phyloP scores from a whole-genome alignment of 2,888 invertebrate species.

The Phorcus lineatus region DNA sequence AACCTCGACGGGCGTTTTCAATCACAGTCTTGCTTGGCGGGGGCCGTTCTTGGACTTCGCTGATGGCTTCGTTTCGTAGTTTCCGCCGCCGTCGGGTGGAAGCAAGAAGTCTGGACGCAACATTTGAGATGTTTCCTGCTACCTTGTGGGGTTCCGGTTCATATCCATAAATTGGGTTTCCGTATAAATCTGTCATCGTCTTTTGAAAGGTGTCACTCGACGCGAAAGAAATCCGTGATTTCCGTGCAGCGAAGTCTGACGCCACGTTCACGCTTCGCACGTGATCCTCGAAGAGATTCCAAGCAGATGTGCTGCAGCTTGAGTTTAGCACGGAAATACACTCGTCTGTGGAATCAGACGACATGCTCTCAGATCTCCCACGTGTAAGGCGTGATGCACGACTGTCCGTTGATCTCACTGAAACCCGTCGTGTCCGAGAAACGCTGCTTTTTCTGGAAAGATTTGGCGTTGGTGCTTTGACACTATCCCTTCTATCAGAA shows the following conservation, averaged over 20 bases:
- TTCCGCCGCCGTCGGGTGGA: neutral
- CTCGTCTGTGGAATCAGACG: conserved; percentile 14
- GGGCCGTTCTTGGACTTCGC: conserved; percentile 17
- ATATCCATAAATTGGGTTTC: conserved; percentile 56
- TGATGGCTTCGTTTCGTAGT: neutral
- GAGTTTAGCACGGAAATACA: neutral
- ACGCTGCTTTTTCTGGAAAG: neutral
- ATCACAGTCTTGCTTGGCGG: conserved; percentile 24
- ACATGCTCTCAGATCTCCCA: conserved; percentile 12
- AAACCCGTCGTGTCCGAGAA: neutral
- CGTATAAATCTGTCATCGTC: conserved; percentile 61
- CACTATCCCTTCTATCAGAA: neutral
- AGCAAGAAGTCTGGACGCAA: neutral
- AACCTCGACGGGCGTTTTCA: conserved; percentile 51
- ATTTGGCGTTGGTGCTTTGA: neutral
- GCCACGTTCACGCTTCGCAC: conserved; percentile 54
- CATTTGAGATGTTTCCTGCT: neutral
- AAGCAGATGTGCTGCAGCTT: conserved; percentile 26
- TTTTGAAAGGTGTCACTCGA: conserved; percentile 59
- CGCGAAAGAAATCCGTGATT: conserved; percentile 54
- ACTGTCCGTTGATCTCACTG: neutral
- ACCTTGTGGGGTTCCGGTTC: conserved; percentile 47
- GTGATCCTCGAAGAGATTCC: conserved; percentile 54
- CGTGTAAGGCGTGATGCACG: neutral
- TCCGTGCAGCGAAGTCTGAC: conserved; percentile 42